Percentiles rank a stretch among this genome's conserved stretches.
Evolutionary conservation across 2,888 invertebrate species (phyloP).

Genomic region (Lasioglossum oenotherae): DNA sequence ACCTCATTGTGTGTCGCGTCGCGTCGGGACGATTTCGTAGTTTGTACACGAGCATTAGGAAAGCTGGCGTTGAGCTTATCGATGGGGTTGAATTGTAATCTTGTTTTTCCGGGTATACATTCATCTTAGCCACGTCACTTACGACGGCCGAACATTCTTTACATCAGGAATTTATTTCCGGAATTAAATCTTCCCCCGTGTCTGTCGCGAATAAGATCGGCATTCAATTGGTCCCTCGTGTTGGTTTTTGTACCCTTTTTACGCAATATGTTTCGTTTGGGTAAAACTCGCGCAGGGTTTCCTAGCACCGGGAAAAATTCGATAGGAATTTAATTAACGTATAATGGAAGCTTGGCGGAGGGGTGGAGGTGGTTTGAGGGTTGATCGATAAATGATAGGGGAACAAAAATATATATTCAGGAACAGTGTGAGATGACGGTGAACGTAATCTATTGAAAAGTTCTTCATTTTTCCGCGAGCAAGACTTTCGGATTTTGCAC

Average conservation of each 20-base stretch:
- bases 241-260: neutral
- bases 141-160: constrained; percentile 23
- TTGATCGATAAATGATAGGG: neutral
- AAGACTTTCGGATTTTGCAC: neutral
- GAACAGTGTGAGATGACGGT: neutral
- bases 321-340: constrained; percentile 14
- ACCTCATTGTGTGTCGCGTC: neutral
- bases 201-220: constrained; percentile 9
- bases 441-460: neutral
- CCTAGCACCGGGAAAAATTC: neutral
- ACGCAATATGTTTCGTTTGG: neutral
- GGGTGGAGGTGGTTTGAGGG: neutral
- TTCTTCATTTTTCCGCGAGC: neutral
- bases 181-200: constrained; percentile 42
- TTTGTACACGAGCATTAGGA: neutral
- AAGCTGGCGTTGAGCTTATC: constrained; percentile 25
- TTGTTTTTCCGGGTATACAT: constrained; percentile 51
- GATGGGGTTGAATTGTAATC: constrained; percentile 49
- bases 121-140: constrained; percentile 49
- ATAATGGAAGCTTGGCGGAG: neutral
- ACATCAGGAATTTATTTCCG: constrained; percentile 50
- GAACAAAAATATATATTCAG: neutral
- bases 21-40: constrained; percentile 29
- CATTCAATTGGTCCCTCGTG: neutral
- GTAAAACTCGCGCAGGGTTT: neutral